Evolutionary conservation across 2,888 invertebrate species (phyloP).

Genomic region (Drosophila nr. medialis): DNA sequence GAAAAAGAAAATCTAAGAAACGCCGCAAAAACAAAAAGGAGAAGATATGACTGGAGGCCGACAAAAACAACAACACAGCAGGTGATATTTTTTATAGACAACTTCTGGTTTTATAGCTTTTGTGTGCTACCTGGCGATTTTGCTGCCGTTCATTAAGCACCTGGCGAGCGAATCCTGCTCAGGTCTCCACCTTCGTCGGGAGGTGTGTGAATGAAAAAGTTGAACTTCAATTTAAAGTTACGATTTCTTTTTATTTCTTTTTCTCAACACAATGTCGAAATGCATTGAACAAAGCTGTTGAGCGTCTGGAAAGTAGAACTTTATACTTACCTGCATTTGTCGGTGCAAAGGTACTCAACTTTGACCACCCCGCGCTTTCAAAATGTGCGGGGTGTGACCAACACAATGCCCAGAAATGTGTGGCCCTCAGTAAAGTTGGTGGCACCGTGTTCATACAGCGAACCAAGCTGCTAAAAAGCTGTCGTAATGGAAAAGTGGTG

Average conservation of each 20-base stretch:
- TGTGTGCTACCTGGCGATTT: slow-evolving; percentile 19
- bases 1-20: background rate
- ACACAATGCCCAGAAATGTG: slow-evolving; percentile 41
- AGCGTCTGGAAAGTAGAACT: slow-evolving; percentile 34
- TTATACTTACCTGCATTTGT: slow-evolving; percentile 44
- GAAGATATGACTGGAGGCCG: slow-evolving; percentile 24
- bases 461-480: slow-evolving; percentile 32
- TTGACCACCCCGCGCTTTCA: background rate
- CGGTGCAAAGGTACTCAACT: slow-evolving; percentile 16
- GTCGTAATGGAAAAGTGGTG: slow-evolving; percentile 40
- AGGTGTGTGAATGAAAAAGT: slow-evolving; percentile 46
- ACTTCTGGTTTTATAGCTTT: slow-evolving; percentile 61
- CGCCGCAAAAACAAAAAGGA: background rate
- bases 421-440: slow-evolving; percentile 55
- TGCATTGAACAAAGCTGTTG: slow-evolving; percentile 41
- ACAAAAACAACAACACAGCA: too few relatives aligned
- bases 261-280: slow-evolving; percentile 16
- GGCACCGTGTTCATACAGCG: slow-evolving; percentile 46
- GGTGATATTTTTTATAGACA: slow-evolving; percentile 74
- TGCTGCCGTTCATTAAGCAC: slow-evolving; percentile 62
- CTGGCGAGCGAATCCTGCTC: slow-evolving; percentile 19
- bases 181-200: slow-evolving; percentile 8
- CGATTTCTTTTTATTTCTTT: slow-evolving; percentile 9
- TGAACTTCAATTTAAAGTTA: slow-evolving; percentile 61
- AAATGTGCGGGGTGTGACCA: slow-evolving; percentile 24